These are phyloP conservation scores for Pantherophis guttatus DNA, from an alignment of 2,113 vertebrate species.

Conservation along the genomic window DNA sequence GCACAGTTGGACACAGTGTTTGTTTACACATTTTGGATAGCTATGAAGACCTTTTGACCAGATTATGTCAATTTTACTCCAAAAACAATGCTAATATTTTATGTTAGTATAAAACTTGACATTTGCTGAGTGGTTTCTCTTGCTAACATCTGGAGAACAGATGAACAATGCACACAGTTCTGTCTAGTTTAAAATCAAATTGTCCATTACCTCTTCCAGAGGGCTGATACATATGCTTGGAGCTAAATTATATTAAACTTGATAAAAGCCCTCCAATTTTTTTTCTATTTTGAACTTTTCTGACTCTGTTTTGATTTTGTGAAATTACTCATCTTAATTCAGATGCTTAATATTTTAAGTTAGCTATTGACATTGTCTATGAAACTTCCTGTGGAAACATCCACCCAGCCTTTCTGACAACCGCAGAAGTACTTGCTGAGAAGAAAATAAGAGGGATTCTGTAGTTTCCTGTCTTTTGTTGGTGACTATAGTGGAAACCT, in stretches of 20 bases:
- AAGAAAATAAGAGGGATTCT: not conserved
- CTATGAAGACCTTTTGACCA: not conserved
- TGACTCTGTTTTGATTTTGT: not conserved
- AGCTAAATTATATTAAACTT: not conserved
- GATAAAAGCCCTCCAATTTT: not conserved
- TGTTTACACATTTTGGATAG: not conserved
- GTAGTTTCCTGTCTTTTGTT: not conserved
- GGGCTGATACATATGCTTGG: not conserved
- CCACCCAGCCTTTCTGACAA: not conserved
- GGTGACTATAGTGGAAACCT: not conserved
- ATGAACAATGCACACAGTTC: not conserved
- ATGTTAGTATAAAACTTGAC: not conserved
- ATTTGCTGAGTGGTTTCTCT: not conserved
- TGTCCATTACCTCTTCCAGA: not conserved
- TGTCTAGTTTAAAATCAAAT: not conserved
- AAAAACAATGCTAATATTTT: not conserved
- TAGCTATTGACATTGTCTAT: not conserved
- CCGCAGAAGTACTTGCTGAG: not conserved
- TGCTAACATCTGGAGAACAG: not conserved
- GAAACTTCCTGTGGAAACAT: not conserved
- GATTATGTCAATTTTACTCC: not conserved
- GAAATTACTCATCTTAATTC: not conserved
- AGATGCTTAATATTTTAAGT: not conserved
- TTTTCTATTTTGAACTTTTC: not conserved
- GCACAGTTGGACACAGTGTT: not conserved